A percentile compares a stretch with the other conserved stretches of the same genome.
Conservation (phyloP, 2,888 invertebrate genomes). For the Hydrotaea diabolus region DNA sequence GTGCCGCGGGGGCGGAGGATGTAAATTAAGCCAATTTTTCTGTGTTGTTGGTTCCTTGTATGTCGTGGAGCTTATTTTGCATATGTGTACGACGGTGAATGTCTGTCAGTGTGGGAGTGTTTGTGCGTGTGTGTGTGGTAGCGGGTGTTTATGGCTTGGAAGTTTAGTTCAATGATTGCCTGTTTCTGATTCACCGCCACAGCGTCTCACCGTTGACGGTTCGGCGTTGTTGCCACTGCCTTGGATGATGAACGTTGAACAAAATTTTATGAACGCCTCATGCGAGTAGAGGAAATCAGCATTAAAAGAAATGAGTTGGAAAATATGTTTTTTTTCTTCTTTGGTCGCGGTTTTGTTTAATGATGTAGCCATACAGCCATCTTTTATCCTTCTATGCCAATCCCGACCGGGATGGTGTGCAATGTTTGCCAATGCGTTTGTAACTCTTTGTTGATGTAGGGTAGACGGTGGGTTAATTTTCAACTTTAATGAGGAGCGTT, state of each 20-base stretch:
- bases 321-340: slow-evolving; percentile 73
- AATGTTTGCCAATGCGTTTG: too few relatives aligned
- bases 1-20: slow-evolving; percentile 18
- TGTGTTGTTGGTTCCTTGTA: slow-evolving; percentile 9
- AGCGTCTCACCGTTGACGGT: slow-evolving; percentile 18
- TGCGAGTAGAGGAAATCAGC: slow-evolving; percentile 67
- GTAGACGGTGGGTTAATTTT: too few relatives aligned
- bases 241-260: slow-evolving; percentile 10
- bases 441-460: too few relatives aligned
- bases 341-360: slow-evolving; percentile 11
- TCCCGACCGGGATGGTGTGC: too few relatives aligned
- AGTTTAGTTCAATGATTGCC: slow-evolving; percentile 32
- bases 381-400: too few relatives aligned
- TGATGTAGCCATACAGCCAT: too few relatives aligned
- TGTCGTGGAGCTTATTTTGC: slow-evolving; percentile 59
- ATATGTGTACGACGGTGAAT: slow-evolving; percentile 8
- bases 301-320: slow-evolving; percentile 77
- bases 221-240: slow-evolving; percentile 3
- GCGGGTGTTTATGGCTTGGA: slow-evolving; percentile 1
- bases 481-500: too few relatives aligned
- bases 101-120: background rate
- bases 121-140: background rate
- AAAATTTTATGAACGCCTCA: slow-evolving; percentile 20
- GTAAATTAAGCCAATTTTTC: slow-evolving; percentile 54
- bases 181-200: slow-evolving; percentile 9